Conservation (phyloP, 2,888 invertebrate genomes). For the Hirtodrosophila duncani region DNA sequence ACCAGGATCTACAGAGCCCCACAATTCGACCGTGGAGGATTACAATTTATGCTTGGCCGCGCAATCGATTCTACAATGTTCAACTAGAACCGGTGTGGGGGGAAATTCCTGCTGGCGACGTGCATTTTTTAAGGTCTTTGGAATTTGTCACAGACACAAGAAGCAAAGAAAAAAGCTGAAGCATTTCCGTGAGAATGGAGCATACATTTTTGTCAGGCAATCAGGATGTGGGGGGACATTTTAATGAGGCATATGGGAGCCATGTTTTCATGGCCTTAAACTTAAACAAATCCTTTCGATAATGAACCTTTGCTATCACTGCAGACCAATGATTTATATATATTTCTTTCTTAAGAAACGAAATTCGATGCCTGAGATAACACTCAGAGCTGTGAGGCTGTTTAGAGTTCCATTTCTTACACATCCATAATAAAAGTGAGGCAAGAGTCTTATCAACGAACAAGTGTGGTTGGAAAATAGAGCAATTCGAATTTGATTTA, state of each 20-base stretch:
- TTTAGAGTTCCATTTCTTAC: conserved; percentile 15
- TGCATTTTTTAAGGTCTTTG: conserved; percentile 41
- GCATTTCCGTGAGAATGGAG: conserved; percentile 52
- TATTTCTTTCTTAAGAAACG: no score
- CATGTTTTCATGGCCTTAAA: no score
- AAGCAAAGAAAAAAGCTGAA: conserved; percentile 16
- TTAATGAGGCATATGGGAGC: conserved; percentile 21
- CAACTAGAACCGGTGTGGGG: conserved; percentile 38
- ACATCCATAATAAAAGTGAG: no score
- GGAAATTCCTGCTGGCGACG: conserved; percentile 42
- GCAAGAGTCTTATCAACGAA: conserved; percentile 29
- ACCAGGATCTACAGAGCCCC: conserved; percentile 36
- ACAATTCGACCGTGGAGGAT: conserved; percentile 50
- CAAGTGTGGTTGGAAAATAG: conserved; percentile 26
- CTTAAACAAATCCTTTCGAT: no score
- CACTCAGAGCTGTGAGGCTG: no score
- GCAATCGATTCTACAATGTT: conserved; percentile 36
- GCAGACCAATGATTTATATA: no score
- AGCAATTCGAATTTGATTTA: conserved; percentile 42
- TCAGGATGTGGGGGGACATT: conserved; percentile 41
- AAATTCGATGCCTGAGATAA: no score
- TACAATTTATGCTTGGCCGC: conserved; percentile 45
- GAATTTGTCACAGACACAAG: conserved; percentile 57
- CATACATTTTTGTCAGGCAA: conserved; percentile 2
- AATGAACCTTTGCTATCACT: no score